Percentiles rank a stretch among this genome's conserved stretches.
Evolutionary conservation across 30 jellyfish, hydroid and myxozoan genomes (phyloP).

Genomic region (Phacellophora camtschatica): DNA sequence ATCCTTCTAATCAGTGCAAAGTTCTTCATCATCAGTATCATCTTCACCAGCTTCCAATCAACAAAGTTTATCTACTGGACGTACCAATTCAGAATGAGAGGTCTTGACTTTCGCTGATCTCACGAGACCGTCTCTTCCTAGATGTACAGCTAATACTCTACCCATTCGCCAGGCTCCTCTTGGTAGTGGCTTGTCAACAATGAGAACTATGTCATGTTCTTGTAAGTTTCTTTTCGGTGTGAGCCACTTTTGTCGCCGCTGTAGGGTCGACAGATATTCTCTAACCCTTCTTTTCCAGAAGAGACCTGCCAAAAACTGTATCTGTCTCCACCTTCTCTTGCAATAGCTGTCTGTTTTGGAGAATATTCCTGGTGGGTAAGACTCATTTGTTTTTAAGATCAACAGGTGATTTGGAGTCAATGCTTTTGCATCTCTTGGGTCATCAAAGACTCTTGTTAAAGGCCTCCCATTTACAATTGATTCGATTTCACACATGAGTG

Average conservation of each 20-base stretch:
- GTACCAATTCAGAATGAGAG: background rate
- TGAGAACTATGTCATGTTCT: conserved; percentile 38
- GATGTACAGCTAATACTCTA: background rate
- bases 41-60: too few species aligned
- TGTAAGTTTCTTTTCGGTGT: conserved; percentile 3
- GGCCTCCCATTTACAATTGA: conserved; percentile 56
- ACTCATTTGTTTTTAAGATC: conserved; percentile 14
- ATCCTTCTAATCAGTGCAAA: background rate
- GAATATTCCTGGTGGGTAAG: conserved; percentile 46
- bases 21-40: background rate
- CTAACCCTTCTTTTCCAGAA: conserved; percentile 67
- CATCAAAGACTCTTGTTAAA: conserved; percentile 41
- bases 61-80: conserved; percentile 33
- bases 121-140: conserved; percentile 27
- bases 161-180: conserved; percentile 52
- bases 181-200: conserved; percentile 23
- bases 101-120: conserved; percentile 25
- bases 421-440: conserved; percentile 51
- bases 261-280: too few species aligned
- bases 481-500: conserved; percentile 63
- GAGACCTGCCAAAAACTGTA: conserved; percentile 40
- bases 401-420: conserved; percentile 63
- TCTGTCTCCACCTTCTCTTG: conserved; percentile 56
- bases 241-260: conserved; percentile 51
- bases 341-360: conserved; percentile 19